These are phyloP conservation scores for Erithacus rubecula DNA, from an alignment of 2,797 vertebrate genomes.

Conservation along the genomic window DNA sequence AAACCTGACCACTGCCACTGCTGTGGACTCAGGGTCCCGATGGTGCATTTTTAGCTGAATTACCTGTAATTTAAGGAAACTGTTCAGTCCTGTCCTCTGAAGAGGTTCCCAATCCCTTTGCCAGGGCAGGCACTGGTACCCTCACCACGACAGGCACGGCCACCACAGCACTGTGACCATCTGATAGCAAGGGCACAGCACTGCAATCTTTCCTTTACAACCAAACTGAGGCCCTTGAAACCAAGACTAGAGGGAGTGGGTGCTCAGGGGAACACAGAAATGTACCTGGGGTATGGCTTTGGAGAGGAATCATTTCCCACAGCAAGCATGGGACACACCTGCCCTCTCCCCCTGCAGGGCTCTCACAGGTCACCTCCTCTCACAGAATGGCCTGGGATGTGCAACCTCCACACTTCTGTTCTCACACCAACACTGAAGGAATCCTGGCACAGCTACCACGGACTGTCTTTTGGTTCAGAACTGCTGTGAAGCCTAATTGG, in stretches of 20 bases:
- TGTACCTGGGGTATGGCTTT: neutral
- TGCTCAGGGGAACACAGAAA: neutral
- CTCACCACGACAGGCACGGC: neutral
- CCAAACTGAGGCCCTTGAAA: neutral
- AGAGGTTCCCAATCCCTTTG: neutral
- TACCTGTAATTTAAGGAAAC: neutral
- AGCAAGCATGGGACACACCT: neutral
- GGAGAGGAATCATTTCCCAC: neutral
- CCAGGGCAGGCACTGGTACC: neutral
- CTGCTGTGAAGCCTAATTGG: neutral
- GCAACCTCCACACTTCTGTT: neutral
- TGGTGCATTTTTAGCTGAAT: neutral
- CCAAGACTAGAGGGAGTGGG: neutral
- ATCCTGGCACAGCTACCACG: neutral
- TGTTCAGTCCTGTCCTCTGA: neutral
- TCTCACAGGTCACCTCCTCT: neutral
- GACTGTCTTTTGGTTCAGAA: neutral
- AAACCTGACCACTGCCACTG: neutral
- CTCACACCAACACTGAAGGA: neutral
- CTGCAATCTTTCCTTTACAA: neutral
- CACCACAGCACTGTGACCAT: neutral
- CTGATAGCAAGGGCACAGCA: neutral
- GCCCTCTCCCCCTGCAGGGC: rapidly evolving
- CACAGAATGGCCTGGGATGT: neutral
- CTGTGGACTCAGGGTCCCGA: neutral